Percentiles rank a stretch among this genome's conserved stretches.
Evolutionary conservation across 2,797 vertebrate genomes (phyloP).

Genomic region (Sternarchorhynchus goeldii): DNA sequence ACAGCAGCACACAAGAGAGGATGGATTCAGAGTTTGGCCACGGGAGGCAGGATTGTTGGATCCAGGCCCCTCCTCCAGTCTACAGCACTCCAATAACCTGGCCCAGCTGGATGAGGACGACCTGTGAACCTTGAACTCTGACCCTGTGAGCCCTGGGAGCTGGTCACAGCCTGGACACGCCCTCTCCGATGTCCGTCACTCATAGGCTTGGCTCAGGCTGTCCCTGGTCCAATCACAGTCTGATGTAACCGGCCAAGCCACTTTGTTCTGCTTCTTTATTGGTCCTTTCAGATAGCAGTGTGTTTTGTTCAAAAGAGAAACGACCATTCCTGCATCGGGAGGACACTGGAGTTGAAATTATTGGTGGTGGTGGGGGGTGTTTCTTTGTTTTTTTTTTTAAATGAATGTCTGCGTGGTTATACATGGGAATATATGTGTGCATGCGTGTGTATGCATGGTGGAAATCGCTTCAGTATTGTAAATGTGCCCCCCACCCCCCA

Average conservation of each 20-base stretch:
- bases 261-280: conserved; percentile 41
- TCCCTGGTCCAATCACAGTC: conserved; percentile 45
- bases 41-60: conserved; percentile 63
- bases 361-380: conserved; percentile 35
- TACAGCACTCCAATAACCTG: conserved; percentile 79
- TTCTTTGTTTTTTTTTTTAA: conserved; percentile 19
- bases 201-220: conserved; percentile 35
- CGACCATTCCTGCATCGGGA: conserved; percentile 76
- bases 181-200: not conserved
- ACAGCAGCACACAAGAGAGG: conserved; percentile 73
- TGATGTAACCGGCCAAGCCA: conserved; percentile 53
- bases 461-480: conserved; percentile 57
- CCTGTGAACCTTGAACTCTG: conserved; percentile 73
- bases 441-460: conserved; percentile 46
- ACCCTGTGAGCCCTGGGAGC: conserved; percentile 48
- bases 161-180: conserved; percentile 47
- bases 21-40: conserved; percentile 64
- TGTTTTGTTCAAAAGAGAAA: conserved; percentile 63
- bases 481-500: conserved; percentile 55
- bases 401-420: conserved; percentile 14
- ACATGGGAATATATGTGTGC: conserved; percentile 30
- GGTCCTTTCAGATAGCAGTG: conserved; percentile 52
- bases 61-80: conserved; percentile 59
- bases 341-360: conserved; percentile 73
- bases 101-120: conserved; percentile 88